Evolutionary conservation across 2,888 invertebrate genomes (phyloP).

Genomic region (Spodoptera picta): DNA sequence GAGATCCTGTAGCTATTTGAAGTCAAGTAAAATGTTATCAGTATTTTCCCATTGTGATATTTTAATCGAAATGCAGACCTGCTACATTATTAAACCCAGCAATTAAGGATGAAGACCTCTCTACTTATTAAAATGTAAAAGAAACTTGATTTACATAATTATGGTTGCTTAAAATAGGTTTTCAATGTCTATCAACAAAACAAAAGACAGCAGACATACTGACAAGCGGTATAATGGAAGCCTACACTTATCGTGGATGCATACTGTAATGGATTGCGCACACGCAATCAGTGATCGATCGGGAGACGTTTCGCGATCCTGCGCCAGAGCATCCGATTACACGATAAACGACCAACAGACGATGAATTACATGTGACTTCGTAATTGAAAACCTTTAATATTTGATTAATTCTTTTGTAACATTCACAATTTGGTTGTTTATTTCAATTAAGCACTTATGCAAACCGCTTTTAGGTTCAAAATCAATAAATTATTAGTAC

Average conservation of each 20-base stretch:
- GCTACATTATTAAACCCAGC: too few species aligned
- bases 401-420: conserved; percentile 51
- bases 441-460: conserved; percentile 2
- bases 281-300: conserved; percentile 64
- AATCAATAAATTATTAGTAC: neutral
- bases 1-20: too few species aligned
- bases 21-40: too few species aligned
- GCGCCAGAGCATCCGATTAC: conserved; percentile 59
- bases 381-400: conserved; percentile 64
- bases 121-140: too few species aligned
- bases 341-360: conserved; percentile 57
- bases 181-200: neutral
- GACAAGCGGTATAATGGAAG: conserved; percentile 32
- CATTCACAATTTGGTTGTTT: neutral
- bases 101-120: too few species aligned
- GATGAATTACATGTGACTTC: conserved; percentile 60
- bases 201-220: conserved; percentile 8
- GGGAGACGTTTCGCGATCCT: conserved; percentile 37
- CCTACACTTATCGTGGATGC: conserved; percentile 47
- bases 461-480: neutral
- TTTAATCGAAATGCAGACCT: too few species aligned
- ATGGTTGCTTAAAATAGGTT: too few species aligned
- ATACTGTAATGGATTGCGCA: conserved; percentile 58
- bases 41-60: too few species aligned
- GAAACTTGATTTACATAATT: too few species aligned